These are phyloP conservation scores for Corbicula japonica DNA, from an alignment of 2,888 invertebrate species.

Conservation along the genomic window DNA sequence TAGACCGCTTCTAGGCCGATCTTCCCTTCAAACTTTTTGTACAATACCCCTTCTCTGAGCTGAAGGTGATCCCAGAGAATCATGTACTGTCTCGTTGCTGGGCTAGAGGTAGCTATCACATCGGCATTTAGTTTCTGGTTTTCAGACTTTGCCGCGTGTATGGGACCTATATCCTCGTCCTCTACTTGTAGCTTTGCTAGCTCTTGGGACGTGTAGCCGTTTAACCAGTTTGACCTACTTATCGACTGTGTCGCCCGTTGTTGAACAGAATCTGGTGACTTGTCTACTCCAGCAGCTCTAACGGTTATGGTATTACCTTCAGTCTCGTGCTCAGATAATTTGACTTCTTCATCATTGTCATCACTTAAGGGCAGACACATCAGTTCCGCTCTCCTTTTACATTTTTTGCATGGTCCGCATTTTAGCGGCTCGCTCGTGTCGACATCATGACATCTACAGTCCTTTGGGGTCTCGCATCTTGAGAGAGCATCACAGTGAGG, in stretches of 20 bases:
- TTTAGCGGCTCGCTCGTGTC: conserved; percentile 33
- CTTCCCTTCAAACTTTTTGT: neutral
- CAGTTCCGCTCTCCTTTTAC: conserved; percentile 8
- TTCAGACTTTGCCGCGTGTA: neutral
- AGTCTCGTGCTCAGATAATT: no score
- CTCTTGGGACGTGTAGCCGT: neutral
- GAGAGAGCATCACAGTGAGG: conserved; percentile 30
- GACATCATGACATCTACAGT: conserved; percentile 26
- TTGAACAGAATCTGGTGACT: no score
- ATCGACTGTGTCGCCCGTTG: no score
- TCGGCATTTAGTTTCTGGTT: neutral
- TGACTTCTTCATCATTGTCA: no score
- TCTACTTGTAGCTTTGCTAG: neutral
- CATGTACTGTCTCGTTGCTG: neutral
- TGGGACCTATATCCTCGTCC: neutral
- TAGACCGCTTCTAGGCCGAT: neutral
- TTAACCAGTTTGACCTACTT: no score
- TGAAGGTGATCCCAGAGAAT: neutral
- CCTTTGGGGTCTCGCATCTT: conserved; percentile 28
- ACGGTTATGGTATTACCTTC: no score
- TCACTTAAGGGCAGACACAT: no score
- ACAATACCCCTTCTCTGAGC: neutral
- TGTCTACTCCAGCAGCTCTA: no score
- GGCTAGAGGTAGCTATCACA: neutral
- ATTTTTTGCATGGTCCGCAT: conserved; percentile 41